Evolutionary conservation across 2,888 invertebrate genomes (phyloP).

Genomic region (Aleiodes leptofemur): DNA sequence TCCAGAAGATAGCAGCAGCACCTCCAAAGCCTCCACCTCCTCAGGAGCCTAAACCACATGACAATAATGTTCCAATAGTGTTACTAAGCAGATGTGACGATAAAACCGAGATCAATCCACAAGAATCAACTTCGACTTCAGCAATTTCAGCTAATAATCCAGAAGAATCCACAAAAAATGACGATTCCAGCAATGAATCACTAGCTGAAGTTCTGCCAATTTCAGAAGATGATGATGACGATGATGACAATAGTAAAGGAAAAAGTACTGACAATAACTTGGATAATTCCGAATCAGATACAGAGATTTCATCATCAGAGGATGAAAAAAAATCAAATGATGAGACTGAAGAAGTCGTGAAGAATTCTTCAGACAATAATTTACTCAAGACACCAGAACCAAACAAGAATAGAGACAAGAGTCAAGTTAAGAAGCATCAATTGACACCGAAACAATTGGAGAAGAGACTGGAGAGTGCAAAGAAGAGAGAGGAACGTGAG

Average conservation of each 20-base stretch:
- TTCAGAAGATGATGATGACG: conserved; percentile 53
- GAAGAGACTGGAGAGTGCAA: conserved; percentile 78
- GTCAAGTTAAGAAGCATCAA: conserved; percentile 57
- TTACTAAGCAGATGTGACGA: conserved; percentile 62
- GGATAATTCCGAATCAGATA: conserved; percentile 55
- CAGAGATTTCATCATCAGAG: conserved; percentile 58
- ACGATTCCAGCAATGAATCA: conserved; percentile 51
- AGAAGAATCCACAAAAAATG: conserved; percentile 41
- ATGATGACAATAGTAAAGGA: conserved; percentile 51
- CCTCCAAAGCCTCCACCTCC: not conserved
- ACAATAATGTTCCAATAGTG: conserved; percentile 57
- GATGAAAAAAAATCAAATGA: conserved; percentile 49
- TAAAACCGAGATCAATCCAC: conserved; percentile 45
- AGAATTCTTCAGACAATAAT: conserved; percentile 34
- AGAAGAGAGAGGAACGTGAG: conserved; percentile 78
- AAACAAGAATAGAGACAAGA: conserved; percentile 48
- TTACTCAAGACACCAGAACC: conserved; percentile 49
- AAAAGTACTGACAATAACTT: conserved; percentile 38
- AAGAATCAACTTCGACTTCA: conserved; percentile 22
- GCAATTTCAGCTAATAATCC: not conserved
- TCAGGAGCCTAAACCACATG: conserved; percentile 3
- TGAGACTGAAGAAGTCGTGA: conserved; percentile 38
- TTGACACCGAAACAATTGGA: conserved; percentile 76
- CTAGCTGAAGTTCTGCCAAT: conserved; percentile 52
- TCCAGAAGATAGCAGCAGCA: conserved; percentile 50